Percentiles rank a stretch among this genome's conserved stretches.
phyloP scores from a whole-genome alignment of 1,140 invertebrate species.

The Metaphire vulgaris region DNA sequence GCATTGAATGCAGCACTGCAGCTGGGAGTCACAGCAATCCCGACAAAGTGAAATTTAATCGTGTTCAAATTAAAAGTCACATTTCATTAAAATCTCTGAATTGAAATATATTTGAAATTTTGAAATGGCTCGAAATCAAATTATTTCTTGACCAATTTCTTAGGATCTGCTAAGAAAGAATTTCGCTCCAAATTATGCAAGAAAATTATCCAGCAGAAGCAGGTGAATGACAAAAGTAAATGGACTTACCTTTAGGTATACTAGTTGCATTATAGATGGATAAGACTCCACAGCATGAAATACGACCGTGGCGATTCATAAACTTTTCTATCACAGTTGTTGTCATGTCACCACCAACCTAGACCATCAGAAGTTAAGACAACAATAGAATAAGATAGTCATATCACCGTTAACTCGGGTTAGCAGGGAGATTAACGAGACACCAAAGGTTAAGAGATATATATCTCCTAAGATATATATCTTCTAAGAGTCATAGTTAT shows the following conservation, averaged over 20 bases:
- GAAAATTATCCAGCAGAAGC: not conserved
- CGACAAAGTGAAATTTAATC: not conserved
- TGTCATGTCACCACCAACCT: slow-evolving; percentile 37
- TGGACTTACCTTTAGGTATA: slow-evolving; percentile 12
- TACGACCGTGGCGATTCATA: slow-evolving; percentile 33
- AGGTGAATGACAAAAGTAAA: not conserved
- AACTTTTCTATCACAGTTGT: slow-evolving; percentile 26
- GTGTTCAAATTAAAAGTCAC: no score
- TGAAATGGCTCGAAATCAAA: not conserved
- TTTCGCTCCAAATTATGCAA: not conserved
- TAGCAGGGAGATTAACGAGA: no score
- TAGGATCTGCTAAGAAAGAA: not conserved
- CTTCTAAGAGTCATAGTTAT: no score
- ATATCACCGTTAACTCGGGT: no score
- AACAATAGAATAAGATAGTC: no score
- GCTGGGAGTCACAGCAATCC: not conserved
- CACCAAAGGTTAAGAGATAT: no score
- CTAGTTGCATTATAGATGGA: slow-evolving; percentile 32
- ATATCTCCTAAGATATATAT: no score
- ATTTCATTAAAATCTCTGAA: not conserved
- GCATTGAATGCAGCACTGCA: not conserved
- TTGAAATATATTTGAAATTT: not conserved
- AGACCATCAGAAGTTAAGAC: slow-evolving; percentile 1
- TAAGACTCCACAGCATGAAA: slow-evolving; percentile 34
- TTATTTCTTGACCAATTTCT: not conserved